Conservation (phyloP, 2,113 vertebrate genomes). For the Siniperca chuatsi region DNA sequence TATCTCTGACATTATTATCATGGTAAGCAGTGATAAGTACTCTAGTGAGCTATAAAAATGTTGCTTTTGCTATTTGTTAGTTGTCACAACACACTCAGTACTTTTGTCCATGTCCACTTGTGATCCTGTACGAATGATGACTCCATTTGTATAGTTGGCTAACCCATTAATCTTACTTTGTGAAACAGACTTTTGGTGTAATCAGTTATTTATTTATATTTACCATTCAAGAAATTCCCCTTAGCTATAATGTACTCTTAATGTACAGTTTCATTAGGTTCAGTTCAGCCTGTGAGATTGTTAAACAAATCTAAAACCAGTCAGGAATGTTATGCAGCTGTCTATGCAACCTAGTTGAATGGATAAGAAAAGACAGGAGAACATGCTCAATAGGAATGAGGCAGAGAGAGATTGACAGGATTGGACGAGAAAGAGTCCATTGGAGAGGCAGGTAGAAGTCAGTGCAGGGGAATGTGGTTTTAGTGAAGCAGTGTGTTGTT, state of each 20-base stretch:
- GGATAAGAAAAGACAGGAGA: neutral
- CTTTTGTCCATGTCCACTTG: no score
- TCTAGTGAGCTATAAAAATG: no score
- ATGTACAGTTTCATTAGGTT: no score
- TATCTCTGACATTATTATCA: neutral
- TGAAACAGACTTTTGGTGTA: no score
- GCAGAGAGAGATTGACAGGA: neutral
- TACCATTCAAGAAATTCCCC: no score
- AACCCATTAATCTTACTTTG: no score
- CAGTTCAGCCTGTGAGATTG: neutral
- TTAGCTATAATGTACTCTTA: no score
- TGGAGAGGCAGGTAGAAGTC: slow-evolving; percentile 7
- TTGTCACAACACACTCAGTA: no score
- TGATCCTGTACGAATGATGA: no score
- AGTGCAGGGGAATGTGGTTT: slow-evolving; percentile 17
- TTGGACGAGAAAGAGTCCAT: neutral
- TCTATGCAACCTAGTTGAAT: neutral
- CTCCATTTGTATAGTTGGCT: no score
- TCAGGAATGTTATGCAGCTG: neutral
- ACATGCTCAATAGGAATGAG: neutral
- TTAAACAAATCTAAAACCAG: neutral
- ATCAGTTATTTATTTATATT: no score
- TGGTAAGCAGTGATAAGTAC: neutral
- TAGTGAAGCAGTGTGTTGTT: slow-evolving; percentile 53
- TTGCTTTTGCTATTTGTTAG: no score